phyloP scores from a whole-genome alignment of 2,888 invertebrate genomes.

The Drosophila nigricruria region DNA sequence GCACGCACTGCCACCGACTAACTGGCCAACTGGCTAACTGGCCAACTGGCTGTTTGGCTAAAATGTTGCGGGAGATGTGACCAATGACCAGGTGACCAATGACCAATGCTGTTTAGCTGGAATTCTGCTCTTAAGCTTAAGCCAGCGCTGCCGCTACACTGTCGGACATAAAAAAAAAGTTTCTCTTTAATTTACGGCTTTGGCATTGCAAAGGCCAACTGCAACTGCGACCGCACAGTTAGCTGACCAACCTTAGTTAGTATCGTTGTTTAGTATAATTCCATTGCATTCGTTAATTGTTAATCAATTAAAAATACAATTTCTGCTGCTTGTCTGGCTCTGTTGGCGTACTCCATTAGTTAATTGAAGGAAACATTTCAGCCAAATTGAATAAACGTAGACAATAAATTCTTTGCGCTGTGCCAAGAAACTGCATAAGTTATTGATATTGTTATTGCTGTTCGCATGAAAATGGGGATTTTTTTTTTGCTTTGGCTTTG shows the following conservation, averaged over 20 bases:
- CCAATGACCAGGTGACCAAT: conserved; percentile 36
- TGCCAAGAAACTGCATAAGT: conserved; percentile 1
- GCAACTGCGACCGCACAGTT: conserved; percentile 31
- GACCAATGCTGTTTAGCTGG: conserved; percentile 53
- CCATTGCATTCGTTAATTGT: conserved; percentile 43
- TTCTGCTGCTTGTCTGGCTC: not conserved
- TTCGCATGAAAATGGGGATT: conserved; percentile 17
- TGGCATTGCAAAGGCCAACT: conserved; percentile 60
- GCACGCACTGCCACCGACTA: conserved; percentile 51
- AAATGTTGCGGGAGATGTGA: conserved; percentile 11
- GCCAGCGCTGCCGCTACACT: conserved; percentile 25
- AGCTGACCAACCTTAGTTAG: conserved; percentile 32
- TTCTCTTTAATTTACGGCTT: conserved; percentile 53
- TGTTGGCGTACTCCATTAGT: conserved; percentile 35
- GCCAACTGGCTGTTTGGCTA: conserved; percentile 12
- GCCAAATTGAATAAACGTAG: conserved; percentile 17
- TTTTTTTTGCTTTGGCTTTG: conserved; percentile 1
- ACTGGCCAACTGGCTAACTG: conserved; percentile 20
- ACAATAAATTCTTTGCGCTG: conserved; percentile 20
- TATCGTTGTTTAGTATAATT: conserved; percentile 20
- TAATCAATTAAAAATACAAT: conserved; percentile 41
- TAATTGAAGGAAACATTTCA: conserved; percentile 40
- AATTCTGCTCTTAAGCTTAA: conserved; percentile 48
- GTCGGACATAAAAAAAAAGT: conserved; percentile 43
- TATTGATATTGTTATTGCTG: conserved; percentile 3